Evolutionary conservation across 2,797 vertebrate genomes (phyloP), one percentile per base, ranked within the genome.

Genomic region (Malurus leucopterus): DNA sequence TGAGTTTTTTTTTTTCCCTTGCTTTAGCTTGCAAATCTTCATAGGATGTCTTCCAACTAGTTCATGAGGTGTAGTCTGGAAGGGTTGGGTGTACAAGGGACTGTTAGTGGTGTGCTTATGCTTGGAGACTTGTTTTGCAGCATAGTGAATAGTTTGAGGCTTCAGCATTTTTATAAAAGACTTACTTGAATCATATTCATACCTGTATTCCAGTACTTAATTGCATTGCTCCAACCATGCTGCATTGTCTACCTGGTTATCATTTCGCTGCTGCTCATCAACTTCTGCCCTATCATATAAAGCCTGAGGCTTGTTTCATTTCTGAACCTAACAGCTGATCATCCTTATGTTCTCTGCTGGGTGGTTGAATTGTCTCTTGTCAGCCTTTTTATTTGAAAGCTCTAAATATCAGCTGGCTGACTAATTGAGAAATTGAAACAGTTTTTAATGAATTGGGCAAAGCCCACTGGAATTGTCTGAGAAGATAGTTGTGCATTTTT

Each of bases 221-320:
- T 53, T 92, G 87, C 85, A 71, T 27, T 92, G 63, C 84, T 92
- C 83, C 40, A 61, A 40, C 93, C 93, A 73, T 84, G 83, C 95
- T 93, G 93, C 92, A n/a, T 90, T 93, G 83, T 94, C 92, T 94
- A 62, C 79, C 92, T 96, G 85, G 73, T 94, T 93, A 70, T 93
- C 85, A 92, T 95, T 94, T 89, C 32, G 21, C 88, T 87, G 89
- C 84, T 92, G 65, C 85, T 90, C 76, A 89, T 95, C 17, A 8
- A 90, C 87, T 76, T 67, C 77, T 88, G 75, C 87, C 76, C 21
- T 76, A 0, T 83, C 84, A 92, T 88, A 58, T 59, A 90, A 92
- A 96, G 87, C 67, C 91, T 1, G 76, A 84, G 84, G 74, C 67
- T 68, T 65, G 47, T 90, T 78, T 81, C 41, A n/a, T 92, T 76